Base-by-base conservation (phyloP, 2,888 invertebrate species). In the Meghimatium bilineatum region DNA sequence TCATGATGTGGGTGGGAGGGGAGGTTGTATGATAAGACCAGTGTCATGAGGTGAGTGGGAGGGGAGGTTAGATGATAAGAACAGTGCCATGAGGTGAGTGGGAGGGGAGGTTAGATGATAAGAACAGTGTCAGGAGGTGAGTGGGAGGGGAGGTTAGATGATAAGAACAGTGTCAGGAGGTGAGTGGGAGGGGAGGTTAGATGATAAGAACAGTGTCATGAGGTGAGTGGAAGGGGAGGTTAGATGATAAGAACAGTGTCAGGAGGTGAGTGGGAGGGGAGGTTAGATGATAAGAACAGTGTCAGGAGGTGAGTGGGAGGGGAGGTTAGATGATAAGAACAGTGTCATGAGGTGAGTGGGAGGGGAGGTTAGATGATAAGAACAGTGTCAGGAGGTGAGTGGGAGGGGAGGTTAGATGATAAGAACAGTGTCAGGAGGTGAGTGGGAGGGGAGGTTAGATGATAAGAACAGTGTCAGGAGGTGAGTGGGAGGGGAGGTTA, bases 161-260 rank as follows among this genome's bases (percentile, higher is more conserved):
- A 92, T 66, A 92, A 92, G 86, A 92, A 92, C 85, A 88, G 88
- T 80, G 91, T 93, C 66, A 80, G 90, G 80, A 85, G 85, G 71
- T 77, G 20, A 89, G 92, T 66, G 56, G 8, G 17, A 56, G 83
- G 91, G 91, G 72, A 87, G 89, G 77, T 80, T 90, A 49, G 91
- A 92, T 63, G 91, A 92, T 66, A 92, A 92, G 86, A 92, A 92
- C 85, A 88, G 88, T 80, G 91, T 93, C 66, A 80, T 91, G 80
- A 85, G 85, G 71, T 77, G 20, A 89, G 92, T 66, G 56, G 8
- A 3, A 56, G 83, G 91, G 91, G 72, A 87, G 89, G 77, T 80
- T 90, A 49, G 91, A 92, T 63, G 91, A 92, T 66, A 92, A 92
- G 86, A 92, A 92, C 85, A 88, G 88, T 80, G 91, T 93, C 66